These are phyloP conservation scores for Anoplophora glabripennis DNA, from an alignment of 1,140 invertebrate species.

Conservation along the genomic window DNA sequence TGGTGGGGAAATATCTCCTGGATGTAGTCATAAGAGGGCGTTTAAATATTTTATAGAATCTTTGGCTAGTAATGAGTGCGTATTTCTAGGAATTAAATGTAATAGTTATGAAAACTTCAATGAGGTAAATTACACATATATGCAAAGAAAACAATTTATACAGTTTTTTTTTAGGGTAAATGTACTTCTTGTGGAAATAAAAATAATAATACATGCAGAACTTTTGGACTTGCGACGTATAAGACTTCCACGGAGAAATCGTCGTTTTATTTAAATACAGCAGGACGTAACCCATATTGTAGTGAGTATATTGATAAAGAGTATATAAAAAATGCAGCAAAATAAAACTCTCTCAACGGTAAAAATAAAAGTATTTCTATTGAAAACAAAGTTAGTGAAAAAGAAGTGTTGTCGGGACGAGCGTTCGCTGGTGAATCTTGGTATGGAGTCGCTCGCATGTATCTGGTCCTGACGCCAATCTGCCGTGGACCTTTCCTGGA, in stretches of 20 bases:
- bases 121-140: conserved; percentile 20
- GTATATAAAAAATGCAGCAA: neutral
- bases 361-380: no score
- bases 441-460: no score
- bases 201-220: conserved; percentile 23
- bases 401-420: no score
- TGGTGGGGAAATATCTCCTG: conserved; percentile 40
- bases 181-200: conserved; percentile 30
- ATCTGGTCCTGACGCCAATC: no score
- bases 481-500: no score
- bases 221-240: conserved; percentile 26
- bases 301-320: conserved; percentile 25
- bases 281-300: conserved; percentile 26
- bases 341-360: no score
- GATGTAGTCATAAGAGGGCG: conserved; percentile 44
- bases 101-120: conserved; percentile 30
- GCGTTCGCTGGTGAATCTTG: no score
- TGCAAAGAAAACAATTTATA: neutral
- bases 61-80: conserved; percentile 37
- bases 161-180: conserved; percentile 34
- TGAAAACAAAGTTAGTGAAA: no score
- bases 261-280: conserved; percentile 31
- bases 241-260: conserved; percentile 8
- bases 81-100: conserved; percentile 40
- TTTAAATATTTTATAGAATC: conserved; percentile 46